A percentile compares a stretch with the other conserved stretches of the same genome.
Conservation (phyloP, 2,797 vertebrate genomes). For the Lepus oiostolus region DNA sequence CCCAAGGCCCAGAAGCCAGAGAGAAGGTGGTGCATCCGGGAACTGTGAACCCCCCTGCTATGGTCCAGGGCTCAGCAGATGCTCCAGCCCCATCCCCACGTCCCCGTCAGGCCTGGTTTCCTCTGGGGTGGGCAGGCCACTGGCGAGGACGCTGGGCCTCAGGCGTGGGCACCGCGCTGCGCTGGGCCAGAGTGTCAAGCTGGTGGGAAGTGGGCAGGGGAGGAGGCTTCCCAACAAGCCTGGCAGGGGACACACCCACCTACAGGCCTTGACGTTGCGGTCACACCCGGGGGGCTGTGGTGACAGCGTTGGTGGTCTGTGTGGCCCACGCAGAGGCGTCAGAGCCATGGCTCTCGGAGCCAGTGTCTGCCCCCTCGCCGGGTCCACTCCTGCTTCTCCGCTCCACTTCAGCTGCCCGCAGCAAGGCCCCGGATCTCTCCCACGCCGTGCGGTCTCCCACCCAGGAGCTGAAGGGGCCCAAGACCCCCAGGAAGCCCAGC, state of each 20-base stretch:
- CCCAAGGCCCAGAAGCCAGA: background rate
- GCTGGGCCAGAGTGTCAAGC: background rate
- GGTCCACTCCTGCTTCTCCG: too few species aligned
- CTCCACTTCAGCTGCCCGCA: background rate
- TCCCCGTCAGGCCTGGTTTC: background rate
- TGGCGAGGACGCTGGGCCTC: background rate
- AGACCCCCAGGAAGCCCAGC: too few species aligned
- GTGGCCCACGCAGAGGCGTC: background rate
- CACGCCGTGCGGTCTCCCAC: background rate
- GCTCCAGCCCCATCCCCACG: background rate
- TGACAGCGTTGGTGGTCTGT: fast-evolving
- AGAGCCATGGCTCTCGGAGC: background rate
- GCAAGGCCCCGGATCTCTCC: background rate
- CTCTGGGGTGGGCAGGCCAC: background rate
- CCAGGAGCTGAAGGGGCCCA: background rate
- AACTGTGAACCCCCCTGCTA: background rate
- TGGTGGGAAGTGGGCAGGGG: background rate
- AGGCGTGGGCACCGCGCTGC: background rate
- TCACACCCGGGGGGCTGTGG: fast-evolving
- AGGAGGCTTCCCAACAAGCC: background rate
- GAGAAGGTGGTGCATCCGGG: background rate
- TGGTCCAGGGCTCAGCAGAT: background rate
- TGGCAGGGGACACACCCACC: background rate
- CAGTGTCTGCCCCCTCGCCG: background rate
- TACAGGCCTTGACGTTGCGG: fast-evolving